Evolutionary conservation across 2,888 invertebrate genomes (phyloP), one percentile per base, ranked within the genome.

Genomic region (Drosophila lacicola): DNA sequence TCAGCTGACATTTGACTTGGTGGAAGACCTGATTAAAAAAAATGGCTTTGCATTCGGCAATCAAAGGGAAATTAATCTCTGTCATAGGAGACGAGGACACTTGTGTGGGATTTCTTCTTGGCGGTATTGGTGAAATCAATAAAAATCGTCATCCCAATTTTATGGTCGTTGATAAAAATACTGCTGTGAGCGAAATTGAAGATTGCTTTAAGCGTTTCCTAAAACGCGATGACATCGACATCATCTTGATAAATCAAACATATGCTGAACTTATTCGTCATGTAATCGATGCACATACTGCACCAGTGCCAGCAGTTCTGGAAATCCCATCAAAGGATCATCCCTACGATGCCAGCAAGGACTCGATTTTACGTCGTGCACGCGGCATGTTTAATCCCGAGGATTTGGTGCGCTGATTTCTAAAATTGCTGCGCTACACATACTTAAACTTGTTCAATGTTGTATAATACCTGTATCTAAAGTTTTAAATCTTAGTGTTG

Each of bases 271-370:
- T 98, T 94, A 98, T 99, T 91, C 95, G 99, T 64, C 98, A 98
- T 92, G 96, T 97, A 58, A 98, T 99, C 74, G 99, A 99, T 92
- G 94, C 95, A 13, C 98, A 99, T 93, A 96, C 96, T 10, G 95
- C 96, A 29, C 98, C 99, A 0, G 96, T 99, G 74, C 99, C 99
- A 13, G 96, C 99, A 6, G 97, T 99, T 3, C 94, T 99, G 72
- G 99, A 99, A 94, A 99, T 99, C 88, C 99, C 99, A 14, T 99
- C 99, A 42, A 99, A 99, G 93, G 94, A 94, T 90, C 96, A 96
- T 92, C 99, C 99, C 0, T 99, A 99, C 92, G 99, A 99, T 92
- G 98, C 99, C 51, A 96, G 96, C 90, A 99, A 99, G 93, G 99
- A 99, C 93, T 99, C 98, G 0, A 98, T 99, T 88, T 93, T 99